Evolutionary conservation across 1,140 invertebrate genomes (phyloP), one percentile per base, ranked within the genome.

Genomic region (Antheraea pernyi): DNA sequence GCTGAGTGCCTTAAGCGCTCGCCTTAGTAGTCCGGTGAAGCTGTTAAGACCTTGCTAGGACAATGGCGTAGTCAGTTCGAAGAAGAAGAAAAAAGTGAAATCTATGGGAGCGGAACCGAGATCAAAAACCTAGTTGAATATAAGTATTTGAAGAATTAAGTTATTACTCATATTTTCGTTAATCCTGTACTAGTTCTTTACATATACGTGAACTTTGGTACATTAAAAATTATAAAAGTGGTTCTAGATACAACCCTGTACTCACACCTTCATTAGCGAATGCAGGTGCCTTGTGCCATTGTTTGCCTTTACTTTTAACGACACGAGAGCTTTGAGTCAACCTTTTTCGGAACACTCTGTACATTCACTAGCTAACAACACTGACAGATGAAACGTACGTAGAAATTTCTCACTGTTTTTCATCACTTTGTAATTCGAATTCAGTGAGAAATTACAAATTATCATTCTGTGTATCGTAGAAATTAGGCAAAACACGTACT

Each of bases 201-300:
- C 4, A 30, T 4, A 4, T 30, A 4, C 22, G 22, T 30, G 22
- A 30, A 30, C 4, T 30, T 30, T 30, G 22, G 22, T 30, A 30
- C 22, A 30, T 2, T 30, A 30, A 1, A 11, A 11, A 0, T 22
- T 37, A 30, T 6, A 30, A 37, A 63, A 4, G 36, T 13, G 11
- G 5, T 16, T 37, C 61, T 8, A 60, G 36, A 63, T 63, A 13
- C 61, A 16, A 16, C 61, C 30, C 22, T 22, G 59, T 19, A 60
- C 19, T 19, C 61, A 6, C 30, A 18, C 61, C 61, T 63, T 63
- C 61, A 63, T 63, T 63, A 63, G 61, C 30, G 61, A 63, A 63
- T 63, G 61, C 61, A 63, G 61, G 61, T 63, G 61, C 61, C 61
- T 63, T 8, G 59, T 36, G 59, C 16, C 61, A 63, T 63, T 63